Conservation (phyloP, 2,113 vertebrate genomes). For the Hystrix cristata region DNA sequence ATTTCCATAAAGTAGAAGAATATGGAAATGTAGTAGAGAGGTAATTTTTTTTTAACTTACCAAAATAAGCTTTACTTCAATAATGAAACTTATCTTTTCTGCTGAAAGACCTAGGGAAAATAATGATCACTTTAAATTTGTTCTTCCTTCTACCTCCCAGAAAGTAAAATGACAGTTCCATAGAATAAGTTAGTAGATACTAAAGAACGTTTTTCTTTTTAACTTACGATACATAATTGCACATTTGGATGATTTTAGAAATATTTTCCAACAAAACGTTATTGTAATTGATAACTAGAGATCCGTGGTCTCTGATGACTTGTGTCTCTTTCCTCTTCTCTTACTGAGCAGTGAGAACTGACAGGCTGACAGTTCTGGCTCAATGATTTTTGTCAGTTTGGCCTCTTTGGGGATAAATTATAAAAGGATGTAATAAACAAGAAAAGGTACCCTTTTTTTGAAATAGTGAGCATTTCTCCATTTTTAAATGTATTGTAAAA, state of each 20-base stretch:
- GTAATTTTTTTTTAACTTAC: background rate
- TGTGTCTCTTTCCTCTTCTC: background rate
- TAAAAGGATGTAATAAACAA: conserved; percentile 53
- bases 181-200: background rate
- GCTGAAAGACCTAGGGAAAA: background rate
- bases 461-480: background rate
- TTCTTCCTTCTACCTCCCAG: background rate
- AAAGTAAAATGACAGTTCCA: background rate
- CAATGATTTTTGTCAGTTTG: conserved; percentile 24
- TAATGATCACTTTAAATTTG: background rate
- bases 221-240: background rate
- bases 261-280: background rate
- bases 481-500: background rate
- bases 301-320: background rate
- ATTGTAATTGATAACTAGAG: background rate
- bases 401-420: conserved; percentile 68
- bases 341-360: background rate
- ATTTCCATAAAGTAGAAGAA: background rate
- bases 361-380: conserved; percentile 44
- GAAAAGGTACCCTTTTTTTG: background rate
- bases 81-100: background rate
- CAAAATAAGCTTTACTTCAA: background rate
- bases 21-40: background rate
- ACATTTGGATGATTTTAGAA: background rate
- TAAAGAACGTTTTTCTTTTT: background rate